phyloP scores from a whole-genome alignment of 1,140 invertebrate species.

The Neuroterus valhalla region DNA sequence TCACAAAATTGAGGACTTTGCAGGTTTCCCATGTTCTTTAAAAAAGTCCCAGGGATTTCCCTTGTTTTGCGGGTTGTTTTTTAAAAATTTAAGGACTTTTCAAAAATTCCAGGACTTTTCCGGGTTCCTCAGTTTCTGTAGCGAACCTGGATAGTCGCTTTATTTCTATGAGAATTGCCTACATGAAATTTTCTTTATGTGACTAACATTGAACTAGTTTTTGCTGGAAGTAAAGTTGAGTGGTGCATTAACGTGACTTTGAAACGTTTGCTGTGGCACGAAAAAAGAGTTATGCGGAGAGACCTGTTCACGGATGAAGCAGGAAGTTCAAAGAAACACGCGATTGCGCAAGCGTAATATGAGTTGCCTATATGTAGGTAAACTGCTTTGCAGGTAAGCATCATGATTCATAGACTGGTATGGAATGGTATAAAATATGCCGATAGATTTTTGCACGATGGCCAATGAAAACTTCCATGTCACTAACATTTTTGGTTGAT shows the following conservation, averaged over 20 bases:
- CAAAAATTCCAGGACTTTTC: too few relatives aligned
- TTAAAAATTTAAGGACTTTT: too few relatives aligned
- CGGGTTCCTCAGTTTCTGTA: too few relatives aligned
- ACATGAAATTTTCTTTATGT: background rate
- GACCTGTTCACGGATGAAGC: slow-evolving; percentile 32
- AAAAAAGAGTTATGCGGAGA: slow-evolving; percentile 25
- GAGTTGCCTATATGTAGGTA: background rate
- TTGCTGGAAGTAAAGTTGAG: background rate
- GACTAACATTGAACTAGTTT: background rate
- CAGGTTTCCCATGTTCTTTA: too few relatives aligned
- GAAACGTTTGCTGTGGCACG: background rate
- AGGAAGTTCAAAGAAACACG: slow-evolving; percentile 31
- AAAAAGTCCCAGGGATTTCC: too few relatives aligned
- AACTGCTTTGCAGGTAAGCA: background rate
- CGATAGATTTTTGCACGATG: background rate
- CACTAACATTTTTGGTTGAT: background rate
- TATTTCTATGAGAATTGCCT: background rate
- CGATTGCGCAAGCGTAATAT: slow-evolving; percentile 30
- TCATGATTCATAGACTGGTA: background rate
- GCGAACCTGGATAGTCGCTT: too few relatives aligned
- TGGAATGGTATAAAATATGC: background rate
- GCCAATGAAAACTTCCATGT: background rate
- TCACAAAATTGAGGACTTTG: too few relatives aligned
- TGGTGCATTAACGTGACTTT: slow-evolving; percentile 21
- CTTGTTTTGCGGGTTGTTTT: too few relatives aligned